Conservation (phyloP, 1,140 invertebrate species). For the Apis mellifera region DNA sequence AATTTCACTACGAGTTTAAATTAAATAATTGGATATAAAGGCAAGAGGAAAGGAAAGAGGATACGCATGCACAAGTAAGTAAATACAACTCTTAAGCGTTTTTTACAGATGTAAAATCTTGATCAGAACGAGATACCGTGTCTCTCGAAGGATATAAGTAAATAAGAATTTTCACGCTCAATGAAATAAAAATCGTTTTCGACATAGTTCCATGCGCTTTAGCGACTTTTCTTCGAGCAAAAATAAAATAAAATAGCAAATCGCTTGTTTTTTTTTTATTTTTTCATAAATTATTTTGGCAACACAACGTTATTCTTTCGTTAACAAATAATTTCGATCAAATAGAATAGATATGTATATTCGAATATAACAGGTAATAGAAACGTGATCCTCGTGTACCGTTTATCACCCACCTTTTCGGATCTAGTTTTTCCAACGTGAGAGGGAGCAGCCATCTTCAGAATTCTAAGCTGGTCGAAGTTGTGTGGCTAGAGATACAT, state of each 20-base stretch:
- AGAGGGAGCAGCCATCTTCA: slow-evolving; percentile 91
- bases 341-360: background rate
- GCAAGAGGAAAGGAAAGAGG: background rate
- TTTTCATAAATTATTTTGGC: background rate
- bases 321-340: background rate
- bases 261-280: background rate
- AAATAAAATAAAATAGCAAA: too few species aligned
- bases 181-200: slow-evolving; percentile 21
- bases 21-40: background rate
- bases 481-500: slow-evolving; percentile 85
- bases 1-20: background rate
- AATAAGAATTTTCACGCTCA: slow-evolving; percentile 14
- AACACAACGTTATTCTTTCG: background rate
- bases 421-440: slow-evolving; percentile 92
- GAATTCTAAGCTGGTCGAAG: slow-evolving; percentile 88
- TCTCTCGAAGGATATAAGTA: slow-evolving; percentile 1
- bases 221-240: background rate
- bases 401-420: slow-evolving; percentile 87
- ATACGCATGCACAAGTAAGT: background rate
- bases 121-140: slow-evolving; percentile 27
- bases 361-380: background rate
- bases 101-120: slow-evolving; percentile 12
- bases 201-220: slow-evolving; percentile 9
- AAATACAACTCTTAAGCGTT: background rate
- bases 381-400: background rate